Evolutionary conservation across 2,797 vertebrate genomes (phyloP), one percentile per base, ranked within the genome.

Genomic region (Malurus leucopterus): DNA sequence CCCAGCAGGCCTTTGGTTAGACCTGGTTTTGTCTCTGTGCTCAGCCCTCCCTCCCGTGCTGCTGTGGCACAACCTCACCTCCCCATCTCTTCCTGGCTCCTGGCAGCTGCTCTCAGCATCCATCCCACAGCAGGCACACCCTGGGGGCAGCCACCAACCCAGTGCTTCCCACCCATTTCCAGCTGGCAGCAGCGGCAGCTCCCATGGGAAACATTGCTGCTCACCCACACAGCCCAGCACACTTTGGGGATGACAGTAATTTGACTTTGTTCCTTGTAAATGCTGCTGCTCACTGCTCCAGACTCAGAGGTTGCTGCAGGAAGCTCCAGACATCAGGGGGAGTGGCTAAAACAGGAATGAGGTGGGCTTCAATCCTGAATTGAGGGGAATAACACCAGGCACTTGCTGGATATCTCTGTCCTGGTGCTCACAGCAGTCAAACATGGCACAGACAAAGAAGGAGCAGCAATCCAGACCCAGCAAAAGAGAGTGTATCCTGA

Each of bases 121-220:
- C 53, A 70, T 5, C 30, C 58, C 50, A 54, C 22, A 71, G 41
- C 3, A 2, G 8, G 58, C n/a, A 65, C 30, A 13, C 3, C 30
- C 46, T 41, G 41, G 18, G 44, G 44, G 3, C 3, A 22, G 18
- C 16, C 73, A 74, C 50, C 44, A 71, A 3, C 50, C 24, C 47
- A 40, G 29, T 0, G 3, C 38, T 26, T 69, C 27, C 34, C 36
- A 36, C 16, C n/a, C 22, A 2, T 21, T 67, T 51, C 82, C 40
- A 64, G 34, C 49, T 43, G 64, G 40, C 44, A 76, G 53, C 49
- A 70, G 46, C 4, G 30, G 6, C 30, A 73, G 55, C 23, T 19
- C 38, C 67, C 0, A 0, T 4, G 9, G 43, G 51, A 69, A 38
- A 34, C 4, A 6, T 23, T 32, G 30, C 41, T 6, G 2, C 41